These are phyloP conservation scores for Trichomalopsis sarcophagae DNA, from an alignment of 1,140 invertebrate genomes.

Conservation along the genomic window DNA sequence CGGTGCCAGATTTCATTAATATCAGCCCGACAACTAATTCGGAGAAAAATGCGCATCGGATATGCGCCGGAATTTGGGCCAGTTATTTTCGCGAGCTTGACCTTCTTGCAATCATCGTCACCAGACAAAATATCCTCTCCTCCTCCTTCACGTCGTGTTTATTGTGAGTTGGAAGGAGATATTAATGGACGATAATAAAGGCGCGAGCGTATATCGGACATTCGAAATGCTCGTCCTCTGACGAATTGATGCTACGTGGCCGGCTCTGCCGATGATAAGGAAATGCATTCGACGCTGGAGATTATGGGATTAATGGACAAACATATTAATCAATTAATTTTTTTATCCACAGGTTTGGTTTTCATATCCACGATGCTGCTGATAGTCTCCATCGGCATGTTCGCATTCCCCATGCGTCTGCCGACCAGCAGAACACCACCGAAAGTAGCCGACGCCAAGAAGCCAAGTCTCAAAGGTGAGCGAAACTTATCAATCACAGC, in stretches of 20 bases:
- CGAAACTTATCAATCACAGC: background rate
- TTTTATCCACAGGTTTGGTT: constrained; percentile 79
- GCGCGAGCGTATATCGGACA: background rate
- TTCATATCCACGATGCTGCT: constrained; percentile 87
- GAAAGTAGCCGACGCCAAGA: constrained; percentile 73
- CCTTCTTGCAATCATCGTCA: constrained; percentile 12
- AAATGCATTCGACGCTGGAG: background rate
- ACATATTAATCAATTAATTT: background rate
- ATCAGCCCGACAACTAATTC: background rate
- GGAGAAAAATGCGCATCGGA: background rate
- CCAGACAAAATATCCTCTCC: constrained; percentile 3
- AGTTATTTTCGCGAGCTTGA: constrained; percentile 29
- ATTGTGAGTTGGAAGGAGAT: background rate
- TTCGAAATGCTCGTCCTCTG: background rate
- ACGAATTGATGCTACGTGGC: background rate
- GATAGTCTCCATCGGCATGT: constrained; percentile 89
- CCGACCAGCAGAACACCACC: constrained; percentile 74
- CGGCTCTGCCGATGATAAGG: background rate
- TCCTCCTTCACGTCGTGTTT: background rate
- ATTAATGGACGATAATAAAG: constrained; percentile 1
- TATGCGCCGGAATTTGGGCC: constrained; percentile 30
- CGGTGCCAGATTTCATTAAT: background rate
- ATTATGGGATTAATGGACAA: background rate
- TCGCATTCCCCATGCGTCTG: constrained; percentile 87
- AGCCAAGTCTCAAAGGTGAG: constrained; percentile 78